Evolutionary conservation across 2,113 vertebrate species (phyloP).

Genomic region (Pagrus major): DNA sequence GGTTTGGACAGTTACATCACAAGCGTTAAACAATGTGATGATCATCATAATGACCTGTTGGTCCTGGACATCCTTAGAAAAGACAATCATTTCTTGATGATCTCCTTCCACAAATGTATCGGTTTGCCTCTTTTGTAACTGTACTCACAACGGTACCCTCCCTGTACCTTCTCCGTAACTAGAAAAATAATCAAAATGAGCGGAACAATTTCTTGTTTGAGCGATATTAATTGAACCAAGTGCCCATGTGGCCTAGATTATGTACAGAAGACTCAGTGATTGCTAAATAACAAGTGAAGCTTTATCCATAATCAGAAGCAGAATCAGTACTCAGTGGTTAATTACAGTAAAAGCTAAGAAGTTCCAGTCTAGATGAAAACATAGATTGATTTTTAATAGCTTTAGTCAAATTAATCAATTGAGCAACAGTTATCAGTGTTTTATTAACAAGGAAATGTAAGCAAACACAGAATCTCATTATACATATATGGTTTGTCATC

Average conservation of each 20-base stretch:
- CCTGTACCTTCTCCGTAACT: not conserved
- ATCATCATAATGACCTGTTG: not conserved
- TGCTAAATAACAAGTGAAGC: not conserved
- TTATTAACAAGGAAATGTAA: not conserved
- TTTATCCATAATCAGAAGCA: not conserved
- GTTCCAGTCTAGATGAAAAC: not conserved
- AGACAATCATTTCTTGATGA: not conserved
- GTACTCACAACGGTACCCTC: not conserved
- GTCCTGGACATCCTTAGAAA: not conserved
- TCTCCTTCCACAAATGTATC: not conserved
- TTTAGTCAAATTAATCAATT: not conserved
- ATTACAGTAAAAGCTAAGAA: not conserved
- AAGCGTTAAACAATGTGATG: not conserved
- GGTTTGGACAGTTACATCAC: conserved; percentile 10
- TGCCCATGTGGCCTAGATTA: not conserved
- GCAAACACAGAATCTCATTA: not conserved
- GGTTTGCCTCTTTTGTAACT: not conserved
- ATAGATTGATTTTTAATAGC: not conserved
- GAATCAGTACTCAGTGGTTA: no score
- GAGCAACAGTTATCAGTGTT: not conserved
- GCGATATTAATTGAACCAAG: not conserved
- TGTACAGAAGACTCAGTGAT: not conserved
- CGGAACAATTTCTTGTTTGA: not conserved
- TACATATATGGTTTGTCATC: not conserved
- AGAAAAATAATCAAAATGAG: not conserved